Percentiles rank a stretch among this genome's conserved stretches.
These are phyloP conservation scores for Entomobrya proxima DNA, from an alignment of 2,888 invertebrate species.

Conservation along the genomic window DNA sequence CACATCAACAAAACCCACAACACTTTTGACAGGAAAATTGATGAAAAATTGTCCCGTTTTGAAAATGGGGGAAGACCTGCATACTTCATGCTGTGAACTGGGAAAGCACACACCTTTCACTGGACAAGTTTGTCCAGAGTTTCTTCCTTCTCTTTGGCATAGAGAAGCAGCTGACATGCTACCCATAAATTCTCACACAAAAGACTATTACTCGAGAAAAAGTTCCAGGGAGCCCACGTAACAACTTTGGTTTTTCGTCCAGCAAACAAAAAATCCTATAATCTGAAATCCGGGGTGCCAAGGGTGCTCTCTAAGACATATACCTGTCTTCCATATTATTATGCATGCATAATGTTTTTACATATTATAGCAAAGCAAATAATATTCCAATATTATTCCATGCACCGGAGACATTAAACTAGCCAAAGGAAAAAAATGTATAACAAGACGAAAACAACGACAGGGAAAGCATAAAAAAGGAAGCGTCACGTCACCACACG, in stretches of 20 bases:
- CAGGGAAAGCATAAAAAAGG: background rate
- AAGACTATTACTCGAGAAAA: background rate
- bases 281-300: background rate
- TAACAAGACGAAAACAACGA: background rate
- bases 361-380: too few species aligned
- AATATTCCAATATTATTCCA: too few species aligned
- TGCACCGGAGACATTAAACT: background rate
- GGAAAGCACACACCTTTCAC: background rate
- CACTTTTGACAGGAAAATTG: conserved; percentile 5
- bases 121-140: conserved; percentile 15
- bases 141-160: background rate
- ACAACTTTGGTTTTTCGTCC: background rate
- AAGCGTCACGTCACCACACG: background rate
- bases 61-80: background rate
- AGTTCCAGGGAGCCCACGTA: background rate
- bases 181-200: conserved; percentile 37
- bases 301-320: background rate
- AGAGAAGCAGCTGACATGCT: conserved; percentile 31
- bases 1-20: background rate
- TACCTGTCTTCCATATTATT: background rate
- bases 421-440: background rate
- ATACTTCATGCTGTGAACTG: background rate
- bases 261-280: background rate
- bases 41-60: background rate
- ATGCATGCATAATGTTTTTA: too few species aligned